phyloP scores from a whole-genome alignment of 2,113 vertebrate species.

The Oreocharis arfaki region DNA sequence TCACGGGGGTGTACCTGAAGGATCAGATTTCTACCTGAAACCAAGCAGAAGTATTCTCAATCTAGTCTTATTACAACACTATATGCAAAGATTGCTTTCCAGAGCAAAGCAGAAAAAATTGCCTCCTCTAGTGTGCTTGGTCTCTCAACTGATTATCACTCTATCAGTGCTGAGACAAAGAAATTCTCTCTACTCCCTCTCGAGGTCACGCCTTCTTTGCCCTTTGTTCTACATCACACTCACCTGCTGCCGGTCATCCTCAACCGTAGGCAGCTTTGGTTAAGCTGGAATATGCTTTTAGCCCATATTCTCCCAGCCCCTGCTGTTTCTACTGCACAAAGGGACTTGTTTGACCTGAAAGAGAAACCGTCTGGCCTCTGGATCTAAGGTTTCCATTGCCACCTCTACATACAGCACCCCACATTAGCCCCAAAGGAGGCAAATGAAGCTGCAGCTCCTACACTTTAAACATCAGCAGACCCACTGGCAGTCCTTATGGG shows the following conservation, averaged over 20 bases:
- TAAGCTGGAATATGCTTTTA: background rate
- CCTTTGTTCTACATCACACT: background rate
- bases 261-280: background rate
- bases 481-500: background rate
- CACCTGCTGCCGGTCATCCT: background rate
- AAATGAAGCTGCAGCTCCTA: background rate
- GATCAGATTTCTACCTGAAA: background rate
- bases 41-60: background rate
- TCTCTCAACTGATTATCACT: background rate
- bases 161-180: background rate
- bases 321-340: background rate
- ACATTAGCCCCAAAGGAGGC: background rate
- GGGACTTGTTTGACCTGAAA: background rate
- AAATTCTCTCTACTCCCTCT: background rate
- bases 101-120: background rate
- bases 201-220: background rate
- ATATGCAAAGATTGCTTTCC: background rate
- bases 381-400: background rate
- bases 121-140: background rate
- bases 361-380: background rate
- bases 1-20: background rate
- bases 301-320: background rate
- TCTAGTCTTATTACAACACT: background rate
- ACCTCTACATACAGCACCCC: background rate
- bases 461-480: background rate